Percentiles rank a stretch among this genome's conserved stretches.
Evolutionary conservation across 2,113 vertebrate species (phyloP).

Genomic region (Apistogramma diplotaenia): DNA sequence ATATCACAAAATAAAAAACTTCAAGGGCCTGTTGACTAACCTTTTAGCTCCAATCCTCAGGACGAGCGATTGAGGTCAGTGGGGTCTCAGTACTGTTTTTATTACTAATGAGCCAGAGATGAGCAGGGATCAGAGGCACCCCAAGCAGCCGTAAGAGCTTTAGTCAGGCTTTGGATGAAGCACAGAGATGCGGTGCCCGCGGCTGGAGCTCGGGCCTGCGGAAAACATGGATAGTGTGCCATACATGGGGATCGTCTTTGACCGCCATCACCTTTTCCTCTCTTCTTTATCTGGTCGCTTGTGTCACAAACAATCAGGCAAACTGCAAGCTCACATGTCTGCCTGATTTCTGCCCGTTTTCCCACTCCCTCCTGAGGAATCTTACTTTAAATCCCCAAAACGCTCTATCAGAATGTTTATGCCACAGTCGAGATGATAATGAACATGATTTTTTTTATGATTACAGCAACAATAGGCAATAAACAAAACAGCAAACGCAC

Average conservation of each 20-base stretch:
- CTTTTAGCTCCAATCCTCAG: conserved; percentile 2
- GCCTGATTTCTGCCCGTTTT: not conserved
- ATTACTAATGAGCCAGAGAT: conserved; percentile 61
- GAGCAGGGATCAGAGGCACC: conserved; percentile 65
- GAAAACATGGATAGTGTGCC: conserved; percentile 39
- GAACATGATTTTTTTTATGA: conserved; percentile 6
- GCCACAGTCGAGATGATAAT: conserved; percentile 22
- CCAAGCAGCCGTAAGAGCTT: conserved; percentile 51
- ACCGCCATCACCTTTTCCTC: conserved; percentile 20
- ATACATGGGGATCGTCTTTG: conserved; percentile 40
- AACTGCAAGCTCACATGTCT: conserved; percentile 17
- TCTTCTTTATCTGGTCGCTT: conserved; percentile 23
- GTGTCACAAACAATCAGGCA: conserved; percentile 43
- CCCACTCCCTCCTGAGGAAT: not conserved
- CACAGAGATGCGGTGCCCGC: conserved; percentile 29
- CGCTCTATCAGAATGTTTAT: conserved; percentile 2
- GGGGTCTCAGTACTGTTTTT: conserved; percentile 30
- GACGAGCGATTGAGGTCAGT: conserved; percentile 50
- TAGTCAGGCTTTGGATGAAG: conserved; percentile 59
- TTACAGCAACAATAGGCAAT: conserved; percentile 30
- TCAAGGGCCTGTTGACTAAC: not conserved
- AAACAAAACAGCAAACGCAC: fast-evolving
- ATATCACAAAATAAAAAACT: not conserved
- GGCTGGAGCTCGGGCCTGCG: conserved; percentile 13
- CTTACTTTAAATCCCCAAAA: conserved; percentile 1